Evolutionary conservation across 2,888 invertebrate genomes (phyloP).

Genomic region (Drosophila sordidula): DNA sequence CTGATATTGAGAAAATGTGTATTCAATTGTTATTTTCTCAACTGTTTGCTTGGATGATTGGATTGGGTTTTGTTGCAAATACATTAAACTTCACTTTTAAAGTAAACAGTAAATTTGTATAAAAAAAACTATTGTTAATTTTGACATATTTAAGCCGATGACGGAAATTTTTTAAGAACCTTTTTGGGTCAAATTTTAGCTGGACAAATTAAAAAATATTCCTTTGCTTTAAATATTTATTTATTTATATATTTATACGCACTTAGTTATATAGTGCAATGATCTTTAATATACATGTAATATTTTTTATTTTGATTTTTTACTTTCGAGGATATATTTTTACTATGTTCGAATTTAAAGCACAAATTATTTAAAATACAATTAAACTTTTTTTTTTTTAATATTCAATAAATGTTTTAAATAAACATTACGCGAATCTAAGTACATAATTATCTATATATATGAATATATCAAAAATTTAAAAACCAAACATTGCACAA

Average conservation of each 20-base stretch:
- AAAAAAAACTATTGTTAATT: too few species aligned
- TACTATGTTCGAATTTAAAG: slow-evolving; percentile 22
- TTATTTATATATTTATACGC: slow-evolving; percentile 27
- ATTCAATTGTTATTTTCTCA: neutral
- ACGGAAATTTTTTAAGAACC: too few species aligned
- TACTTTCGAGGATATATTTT: slow-evolving; percentile 21
- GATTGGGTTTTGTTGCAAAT: neutral
- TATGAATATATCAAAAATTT: neutral
- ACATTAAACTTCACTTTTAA: neutral
- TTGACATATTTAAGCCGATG: too few species aligned
- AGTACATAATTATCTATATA: slow-evolving; percentile 14
- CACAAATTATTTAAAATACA: slow-evolving; percentile 11
- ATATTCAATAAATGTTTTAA: slow-evolving; percentile 2
- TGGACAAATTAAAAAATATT: neutral
- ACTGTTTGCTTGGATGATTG: neutral
- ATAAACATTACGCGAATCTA: slow-evolving; percentile 9
- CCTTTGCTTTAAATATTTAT: slow-evolving; percentile 1
- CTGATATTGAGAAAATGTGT: neutral
- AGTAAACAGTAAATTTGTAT: neutral
- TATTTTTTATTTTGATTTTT: slow-evolving; percentile 26
- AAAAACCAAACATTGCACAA: slow-evolving; percentile 41
- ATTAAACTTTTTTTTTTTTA: neutral
- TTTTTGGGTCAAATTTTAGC: too few species aligned
- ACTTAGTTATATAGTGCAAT: slow-evolving; percentile 14
- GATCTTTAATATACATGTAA: slow-evolving; percentile 31